Evolutionary conservation across 2,113 vertebrate species (phyloP).

Genomic region (Macheiramphus alcinus): DNA sequence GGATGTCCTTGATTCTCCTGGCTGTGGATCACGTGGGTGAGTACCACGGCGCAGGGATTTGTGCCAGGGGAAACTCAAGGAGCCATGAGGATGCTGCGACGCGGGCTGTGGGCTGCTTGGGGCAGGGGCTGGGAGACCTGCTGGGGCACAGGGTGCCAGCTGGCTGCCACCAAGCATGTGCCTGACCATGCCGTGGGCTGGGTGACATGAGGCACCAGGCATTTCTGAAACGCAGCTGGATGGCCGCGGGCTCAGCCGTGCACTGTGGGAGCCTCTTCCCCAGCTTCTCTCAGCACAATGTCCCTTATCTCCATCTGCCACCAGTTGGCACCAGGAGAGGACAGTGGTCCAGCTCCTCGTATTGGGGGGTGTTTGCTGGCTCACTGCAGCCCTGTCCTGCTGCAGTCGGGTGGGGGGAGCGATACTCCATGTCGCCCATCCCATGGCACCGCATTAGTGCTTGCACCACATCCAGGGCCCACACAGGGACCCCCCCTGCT

Average conservation of each 20-base stretch:
- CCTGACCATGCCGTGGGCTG: fast-evolving
- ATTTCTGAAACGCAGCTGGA: background rate
- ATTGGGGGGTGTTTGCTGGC: background rate
- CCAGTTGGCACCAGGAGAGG: background rate
- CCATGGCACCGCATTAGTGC: fast-evolving
- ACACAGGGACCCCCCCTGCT: fast-evolving
- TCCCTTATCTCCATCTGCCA: background rate
- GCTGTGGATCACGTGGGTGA: fast-evolving
- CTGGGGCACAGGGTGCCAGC: background rate
- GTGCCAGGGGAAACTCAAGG: background rate
- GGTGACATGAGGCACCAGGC: background rate
- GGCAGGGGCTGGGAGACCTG: background rate
- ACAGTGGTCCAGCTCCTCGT: fast-evolving
- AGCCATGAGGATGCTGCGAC: background rate
- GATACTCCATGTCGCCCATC: background rate
- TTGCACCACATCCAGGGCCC: background rate
- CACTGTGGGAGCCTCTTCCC: background rate
- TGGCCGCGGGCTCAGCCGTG: fast-evolving
- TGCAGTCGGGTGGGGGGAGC: background rate
- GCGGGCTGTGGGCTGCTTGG: background rate
- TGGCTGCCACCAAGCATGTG: background rate
- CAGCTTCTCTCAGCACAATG: background rate
- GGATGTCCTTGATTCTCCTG: background rate
- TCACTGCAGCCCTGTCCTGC: background rate
- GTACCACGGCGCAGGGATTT: fast-evolving